Evolutionary conservation across 2,888 invertebrate species (phyloP).

Genomic region (Matsumyia berberina): DNA sequence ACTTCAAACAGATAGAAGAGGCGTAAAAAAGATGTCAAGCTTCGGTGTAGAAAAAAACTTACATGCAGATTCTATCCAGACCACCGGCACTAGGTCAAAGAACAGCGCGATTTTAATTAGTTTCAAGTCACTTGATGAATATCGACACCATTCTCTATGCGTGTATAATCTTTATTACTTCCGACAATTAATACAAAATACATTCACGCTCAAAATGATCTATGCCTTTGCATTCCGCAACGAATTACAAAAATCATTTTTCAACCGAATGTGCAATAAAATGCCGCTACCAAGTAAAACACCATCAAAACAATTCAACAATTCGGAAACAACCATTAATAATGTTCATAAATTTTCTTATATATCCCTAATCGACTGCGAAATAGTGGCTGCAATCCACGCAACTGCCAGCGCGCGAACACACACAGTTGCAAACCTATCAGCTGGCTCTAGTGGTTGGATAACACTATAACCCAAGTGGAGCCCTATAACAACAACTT

Average conservation of each 20-base stretch:
- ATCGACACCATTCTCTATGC: slow-evolving; percentile 8
- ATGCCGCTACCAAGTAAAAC: slow-evolving; percentile 60
- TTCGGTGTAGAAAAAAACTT: too few species aligned
- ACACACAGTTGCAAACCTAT: slow-evolving; percentile 6
- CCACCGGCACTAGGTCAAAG: too few species aligned
- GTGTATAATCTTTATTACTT: slow-evolving; percentile 29
- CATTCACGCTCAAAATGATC: slow-evolving; percentile 23
- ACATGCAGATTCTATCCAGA: too few species aligned
- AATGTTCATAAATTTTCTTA: slow-evolving; percentile 64
- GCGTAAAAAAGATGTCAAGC: too few species aligned
- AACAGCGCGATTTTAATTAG: not conserved
- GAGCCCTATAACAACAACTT: slow-evolving; percentile 44
- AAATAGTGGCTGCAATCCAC: slow-evolving; percentile 67
- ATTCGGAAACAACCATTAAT: slow-evolving; percentile 71
- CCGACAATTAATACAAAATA: slow-evolving; percentile 14
- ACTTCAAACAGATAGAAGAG: too few species aligned
- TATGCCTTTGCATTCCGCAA: slow-evolving; percentile 23
- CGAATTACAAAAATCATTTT: slow-evolving; percentile 38
- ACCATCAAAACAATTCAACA: slow-evolving; percentile 67
- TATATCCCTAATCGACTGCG: slow-evolving; percentile 57
- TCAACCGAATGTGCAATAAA: slow-evolving; percentile 45
- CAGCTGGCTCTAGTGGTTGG: slow-evolving; percentile 3
- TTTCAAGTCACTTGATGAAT: slow-evolving; percentile 2
- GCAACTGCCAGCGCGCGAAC: slow-evolving; percentile 40
- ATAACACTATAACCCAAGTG: slow-evolving; percentile 21